Base-by-base conservation (phyloP, 1,140 invertebrate genomes). In the Atta texana region DNA sequence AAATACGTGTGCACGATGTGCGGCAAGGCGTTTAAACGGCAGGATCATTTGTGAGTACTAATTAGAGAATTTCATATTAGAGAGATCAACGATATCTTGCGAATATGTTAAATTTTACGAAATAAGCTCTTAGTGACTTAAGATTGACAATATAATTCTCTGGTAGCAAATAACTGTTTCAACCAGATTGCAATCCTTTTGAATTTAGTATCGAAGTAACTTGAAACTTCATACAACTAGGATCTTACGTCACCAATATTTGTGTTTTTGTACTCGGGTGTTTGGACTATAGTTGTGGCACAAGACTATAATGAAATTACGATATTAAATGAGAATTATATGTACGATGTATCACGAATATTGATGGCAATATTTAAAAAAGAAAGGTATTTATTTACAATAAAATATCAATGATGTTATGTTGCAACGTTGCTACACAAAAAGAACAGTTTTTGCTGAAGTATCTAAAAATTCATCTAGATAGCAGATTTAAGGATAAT, bases 1-100 rank as follows among this genome's bases (percentile, higher is more conserved):
- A 99, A 99, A 95, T 99, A 99, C 95, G 97, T 99, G 85, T 99
- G 99, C 95, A 97, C 96, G 91, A 97, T 99, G 94, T 99, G 99
- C 95, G 97, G 98, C 77, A 99, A 99, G 96, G 98, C 98, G 89
- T 99, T 99, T 96, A 99, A 99, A 96, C 97, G 99, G 94, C 99
- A 99, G 96, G 99, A 99, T 96, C 99, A 99, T 96, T 97, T 99
- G 98, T 99, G 96, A 98, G 98, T 98, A 93, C 61, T 92, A 85
- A 93, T 85, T 74, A 61, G 21, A 72, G 18, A 63, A 75, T 75
- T 51, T 63, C 55, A 63, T 14, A 28, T 61, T 18, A 14, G 59
- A 49, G 2, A 14, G 6, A 75, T 84, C 4, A 49, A 6, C 24
- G 14, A 12, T 31, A 14, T 31, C 2, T 61, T 64, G 18, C 21